Evolutionary conservation across 1,140 invertebrate species (phyloP), one percentile per base, ranked within the genome.

Genomic region (Dryas iulia): DNA sequence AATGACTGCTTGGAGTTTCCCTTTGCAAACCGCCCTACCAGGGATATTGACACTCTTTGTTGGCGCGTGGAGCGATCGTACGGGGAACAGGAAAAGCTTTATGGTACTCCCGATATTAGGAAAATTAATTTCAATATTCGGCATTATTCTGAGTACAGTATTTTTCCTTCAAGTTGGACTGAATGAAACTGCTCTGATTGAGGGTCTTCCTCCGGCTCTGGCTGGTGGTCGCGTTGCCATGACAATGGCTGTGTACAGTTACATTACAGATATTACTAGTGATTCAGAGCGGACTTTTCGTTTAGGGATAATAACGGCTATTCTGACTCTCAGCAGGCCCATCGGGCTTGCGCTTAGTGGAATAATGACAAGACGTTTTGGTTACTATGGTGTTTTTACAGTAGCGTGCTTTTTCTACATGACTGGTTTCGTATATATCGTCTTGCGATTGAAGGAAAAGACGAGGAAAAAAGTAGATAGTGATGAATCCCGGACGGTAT

Each of bases 1-100:
- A 4, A 94, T 94, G 92, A 88, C 91, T 2, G 90, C 92, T n/a
- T 93, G 92, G 89, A 94, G 93, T 73, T 94, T 92, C 60, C 88
- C 93, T 0, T 74, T 94, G 6, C 92, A 94, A 69, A 94, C 93
- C 18, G 86, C 93, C 5, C 76, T 94, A 6, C 94, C 94, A 10
- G 91, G 93, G 0, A 73, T 94, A 23, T 79, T 94, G 52, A 89
- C 94, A 3, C 76, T 94, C 26, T 93, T 95, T 84, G 74, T 95
- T 59, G 94, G 95, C 68, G 93, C 93, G 24, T 93, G 94, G 94
- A 94, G 94, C 80, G 94, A 94, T 81, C 84, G 92, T 31, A 92
- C 94, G 12, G 92, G 93, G 23, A 91, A 92, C 67, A 79, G 95
- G 53, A 95, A 95, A 84, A 85, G 93, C 2, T 93, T 93, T 54